Base-by-base conservation (phyloP, 2,888 invertebrate genomes). In the Lymantria dispar region DNA sequence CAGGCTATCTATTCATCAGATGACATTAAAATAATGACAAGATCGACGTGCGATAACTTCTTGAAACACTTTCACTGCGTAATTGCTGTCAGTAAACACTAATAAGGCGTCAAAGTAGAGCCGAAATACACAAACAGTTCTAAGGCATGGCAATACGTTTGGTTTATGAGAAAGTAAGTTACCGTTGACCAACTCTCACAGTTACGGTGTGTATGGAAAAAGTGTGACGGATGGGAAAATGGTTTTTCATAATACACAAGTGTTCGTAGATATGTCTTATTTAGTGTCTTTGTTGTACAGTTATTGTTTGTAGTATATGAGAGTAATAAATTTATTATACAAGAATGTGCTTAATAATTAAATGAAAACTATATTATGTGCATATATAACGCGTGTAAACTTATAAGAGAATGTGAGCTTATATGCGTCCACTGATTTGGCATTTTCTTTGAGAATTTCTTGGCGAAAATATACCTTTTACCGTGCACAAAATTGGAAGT, bases 1-100 rank as follows among this genome's bases (percentile, higher is more conserved):
- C 3, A 22, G 22, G 22, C 22, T 22, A 22, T 22, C 22, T 22
- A 22, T 22, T 22, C 22, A 22, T 22, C 22, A 22, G 5, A 22
- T 22, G 22, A 48, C 57, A 53, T 45, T 53, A 57, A 56, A 56
- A 65, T 56, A 52, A 56, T 47, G 49, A 50, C 59, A 54, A 73
- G 78, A 85, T 81, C 52, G 64, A 76, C 78, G 76, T 76, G 75
- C 72, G 79, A 80, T 82, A 76, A 74, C 61, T 36, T 50, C 74
- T 78, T 70, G 74, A 76, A 80, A 76, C 76, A 86, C 87, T 87
- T 86, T 87, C 87, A 75, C 86, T 79, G 68, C 68, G 75, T 81
- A 85, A 81, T 83, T 80, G 73, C 74, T 70, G 65, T 64, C 68
- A 71, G 73, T 76, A 72, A 74, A 64, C 63, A 72, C 72, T 77